phyloP scores from a whole-genome alignment of 35 echinoderm and acorn worm genomes.

The Nesometra sesokonis region DNA sequence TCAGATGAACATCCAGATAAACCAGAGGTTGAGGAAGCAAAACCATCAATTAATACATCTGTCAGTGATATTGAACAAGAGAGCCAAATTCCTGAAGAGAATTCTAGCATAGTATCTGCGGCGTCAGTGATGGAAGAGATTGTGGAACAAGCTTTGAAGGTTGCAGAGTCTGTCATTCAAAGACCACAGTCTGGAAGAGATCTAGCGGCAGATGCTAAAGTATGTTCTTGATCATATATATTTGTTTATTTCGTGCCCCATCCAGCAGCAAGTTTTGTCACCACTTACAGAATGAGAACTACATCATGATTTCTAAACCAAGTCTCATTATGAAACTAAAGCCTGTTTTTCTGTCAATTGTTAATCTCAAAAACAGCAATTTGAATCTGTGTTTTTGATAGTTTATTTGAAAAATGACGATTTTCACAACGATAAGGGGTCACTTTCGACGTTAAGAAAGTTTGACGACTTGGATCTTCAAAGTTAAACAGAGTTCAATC shows the following conservation, averaged over 20 bases:
- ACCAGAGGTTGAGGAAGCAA: not conserved
- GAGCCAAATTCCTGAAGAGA: not conserved
- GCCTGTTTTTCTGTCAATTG: no score
- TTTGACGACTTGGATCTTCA: no score
- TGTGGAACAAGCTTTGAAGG: conserved; percentile 50
- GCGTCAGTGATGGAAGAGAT: conserved; percentile 50
- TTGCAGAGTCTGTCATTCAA: conserved; percentile 49
- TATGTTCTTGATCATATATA: not conserved
- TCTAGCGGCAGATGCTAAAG: conserved; percentile 74
- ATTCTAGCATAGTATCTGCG: not conserved
- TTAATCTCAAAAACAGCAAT: no score
- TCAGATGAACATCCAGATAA: no score
- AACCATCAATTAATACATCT: not conserved
- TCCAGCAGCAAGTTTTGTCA: no score
- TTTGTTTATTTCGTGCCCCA: not conserved
- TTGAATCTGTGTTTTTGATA: not conserved
- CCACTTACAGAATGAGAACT: no score
- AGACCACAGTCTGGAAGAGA: conserved; percentile 79
- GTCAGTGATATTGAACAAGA: not conserved
- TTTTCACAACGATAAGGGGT: no score
- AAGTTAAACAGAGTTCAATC: no score
- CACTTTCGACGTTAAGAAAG: no score
- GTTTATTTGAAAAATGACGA: not conserved
- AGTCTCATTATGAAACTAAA: no score
- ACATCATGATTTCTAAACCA: no score